phyloP scores from a whole-genome alignment of 2,888 invertebrate species.

The Aspidiotus rigidus region DNA sequence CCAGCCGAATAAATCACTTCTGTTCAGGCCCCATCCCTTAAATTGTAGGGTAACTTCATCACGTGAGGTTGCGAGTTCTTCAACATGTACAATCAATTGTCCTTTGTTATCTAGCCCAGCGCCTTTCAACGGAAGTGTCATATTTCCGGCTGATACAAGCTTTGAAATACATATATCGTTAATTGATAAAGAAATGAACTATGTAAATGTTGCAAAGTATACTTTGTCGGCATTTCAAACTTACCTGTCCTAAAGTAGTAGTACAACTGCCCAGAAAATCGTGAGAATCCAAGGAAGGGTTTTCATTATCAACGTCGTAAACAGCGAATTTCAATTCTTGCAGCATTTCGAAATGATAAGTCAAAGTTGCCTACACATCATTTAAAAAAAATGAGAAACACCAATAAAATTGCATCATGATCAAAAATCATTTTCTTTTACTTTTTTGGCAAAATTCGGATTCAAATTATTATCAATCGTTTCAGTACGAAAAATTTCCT shows the following conservation, averaged over 20 bases:
- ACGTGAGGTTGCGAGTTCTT: slow-evolving; percentile 43
- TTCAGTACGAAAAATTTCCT: slow-evolving; percentile 45
- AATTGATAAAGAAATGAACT: no score
- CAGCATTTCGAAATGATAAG: slow-evolving; percentile 51
- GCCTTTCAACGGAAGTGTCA: slow-evolving; percentile 37
- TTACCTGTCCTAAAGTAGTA: slow-evolving; percentile 48
- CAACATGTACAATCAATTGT: slow-evolving; percentile 41
- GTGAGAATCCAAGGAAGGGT: slow-evolving; percentile 41
- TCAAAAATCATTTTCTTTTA: slow-evolving; percentile 31
- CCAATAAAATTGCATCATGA: neutral
- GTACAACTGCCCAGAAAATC: slow-evolving; percentile 49
- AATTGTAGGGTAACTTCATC: slow-evolving; percentile 42
- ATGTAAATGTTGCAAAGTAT: no score
- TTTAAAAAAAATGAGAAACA: neutral
- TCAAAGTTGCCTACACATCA: slow-evolving; percentile 43
- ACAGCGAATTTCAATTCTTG: slow-evolving; percentile 49
- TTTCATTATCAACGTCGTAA: slow-evolving; percentile 44
- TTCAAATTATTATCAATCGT: slow-evolving; percentile 45
- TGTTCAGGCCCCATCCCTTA: slow-evolving; percentile 41
- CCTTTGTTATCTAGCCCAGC: slow-evolving; percentile 38
- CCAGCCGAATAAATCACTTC: slow-evolving; percentile 41
- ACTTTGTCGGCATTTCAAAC: neutral
- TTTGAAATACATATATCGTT: no score
- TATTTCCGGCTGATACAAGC: slow-evolving; percentile 42
- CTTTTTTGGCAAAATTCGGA: slow-evolving; percentile 49